Percentiles rank a stretch among this genome's conserved stretches.
These are phyloP conservation scores for Bothrops jararaca DNA, from an alignment of 2,113 vertebrate genomes.

Conservation along the genomic window DNA sequence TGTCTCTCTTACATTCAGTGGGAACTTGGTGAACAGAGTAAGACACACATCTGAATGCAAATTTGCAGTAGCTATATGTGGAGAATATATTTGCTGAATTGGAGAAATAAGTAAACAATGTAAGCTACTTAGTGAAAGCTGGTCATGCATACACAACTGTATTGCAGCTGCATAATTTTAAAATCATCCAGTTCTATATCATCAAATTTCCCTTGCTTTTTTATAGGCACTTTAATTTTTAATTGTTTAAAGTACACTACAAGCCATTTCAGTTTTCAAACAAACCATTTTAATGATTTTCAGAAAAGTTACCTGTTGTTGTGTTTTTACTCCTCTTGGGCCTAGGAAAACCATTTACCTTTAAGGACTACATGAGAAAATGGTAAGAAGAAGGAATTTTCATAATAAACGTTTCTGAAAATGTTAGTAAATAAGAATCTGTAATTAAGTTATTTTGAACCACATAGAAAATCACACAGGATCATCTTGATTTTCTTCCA, in stretches of 20 bases:
- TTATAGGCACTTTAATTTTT: constrained; percentile 38
- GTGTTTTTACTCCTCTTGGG: not conserved
- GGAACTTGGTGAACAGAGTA: not conserved
- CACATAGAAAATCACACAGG: not conserved
- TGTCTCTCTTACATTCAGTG: not conserved
- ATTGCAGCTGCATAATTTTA: constrained; percentile 15
- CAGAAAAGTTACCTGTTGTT: constrained; percentile 5
- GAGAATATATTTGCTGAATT: not conserved
- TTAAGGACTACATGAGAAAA: constrained; percentile 16
- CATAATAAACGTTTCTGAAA: accelerated
- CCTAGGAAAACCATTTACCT: constrained; percentile 16
- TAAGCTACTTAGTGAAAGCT: not conserved
- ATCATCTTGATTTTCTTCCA: constrained; percentile 1
- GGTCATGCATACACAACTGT: not conserved
- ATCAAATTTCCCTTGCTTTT: not conserved
- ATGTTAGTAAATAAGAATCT: constrained; percentile 6
- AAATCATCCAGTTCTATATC: not conserved
- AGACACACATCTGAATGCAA: not conserved
- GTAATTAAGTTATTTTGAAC: constrained; percentile 30
- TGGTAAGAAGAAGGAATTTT: not conserved
- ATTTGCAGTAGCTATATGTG: not conserved
- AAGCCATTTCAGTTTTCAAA: not conserved
- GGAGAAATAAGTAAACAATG: not conserved
- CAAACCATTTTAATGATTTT: not conserved
- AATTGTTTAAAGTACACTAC: not conserved